These are phyloP conservation scores for Galleria mellonella DNA, from an alignment of 1,140 invertebrate species.

Conservation along the genomic window DNA sequence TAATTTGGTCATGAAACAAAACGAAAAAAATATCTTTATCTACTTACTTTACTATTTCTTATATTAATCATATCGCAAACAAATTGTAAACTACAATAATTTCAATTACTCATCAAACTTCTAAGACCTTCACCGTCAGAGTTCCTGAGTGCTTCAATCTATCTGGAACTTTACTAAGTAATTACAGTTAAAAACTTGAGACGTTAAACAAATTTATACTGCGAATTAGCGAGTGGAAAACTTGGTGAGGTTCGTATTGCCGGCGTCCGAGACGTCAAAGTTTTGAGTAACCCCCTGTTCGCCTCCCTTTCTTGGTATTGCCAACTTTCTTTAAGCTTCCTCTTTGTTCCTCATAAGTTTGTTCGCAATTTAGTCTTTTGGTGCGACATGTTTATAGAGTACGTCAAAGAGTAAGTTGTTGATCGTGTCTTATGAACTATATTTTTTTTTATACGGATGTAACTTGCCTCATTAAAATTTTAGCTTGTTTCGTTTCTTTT, in stretches of 20 bases:
- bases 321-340: constrained; percentile 52
- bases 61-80: neutral
- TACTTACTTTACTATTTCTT: too few species aligned
- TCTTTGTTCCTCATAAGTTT: constrained; percentile 62
- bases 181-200: constrained; percentile 71
- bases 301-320: constrained; percentile 29
- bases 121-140: constrained; percentile 16
- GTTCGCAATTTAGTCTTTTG: constrained; percentile 45
- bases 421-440: neutral
- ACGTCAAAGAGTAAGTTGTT: constrained; percentile 11
- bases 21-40: too few species aligned
- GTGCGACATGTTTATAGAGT: constrained; percentile 55
- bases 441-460: neutral
- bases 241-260: constrained; percentile 39
- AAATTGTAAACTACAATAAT: constrained; percentile 10
- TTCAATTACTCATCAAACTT: constrained; percentile 35
- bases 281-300: constrained; percentile 53
- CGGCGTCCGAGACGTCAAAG: constrained; percentile 55
- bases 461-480: too few species aligned
- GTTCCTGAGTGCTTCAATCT: constrained; percentile 54
- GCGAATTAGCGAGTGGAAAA: constrained; percentile 61
- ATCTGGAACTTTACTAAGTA: constrained; percentile 61
- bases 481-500: too few species aligned
- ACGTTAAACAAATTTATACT: constrained; percentile 73
- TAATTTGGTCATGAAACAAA: too few species aligned